Evolutionary conservation across 2,797 vertebrate species (phyloP), one percentile per base, ranked within the genome.

Genomic region (Eulemur coronatus): DNA sequence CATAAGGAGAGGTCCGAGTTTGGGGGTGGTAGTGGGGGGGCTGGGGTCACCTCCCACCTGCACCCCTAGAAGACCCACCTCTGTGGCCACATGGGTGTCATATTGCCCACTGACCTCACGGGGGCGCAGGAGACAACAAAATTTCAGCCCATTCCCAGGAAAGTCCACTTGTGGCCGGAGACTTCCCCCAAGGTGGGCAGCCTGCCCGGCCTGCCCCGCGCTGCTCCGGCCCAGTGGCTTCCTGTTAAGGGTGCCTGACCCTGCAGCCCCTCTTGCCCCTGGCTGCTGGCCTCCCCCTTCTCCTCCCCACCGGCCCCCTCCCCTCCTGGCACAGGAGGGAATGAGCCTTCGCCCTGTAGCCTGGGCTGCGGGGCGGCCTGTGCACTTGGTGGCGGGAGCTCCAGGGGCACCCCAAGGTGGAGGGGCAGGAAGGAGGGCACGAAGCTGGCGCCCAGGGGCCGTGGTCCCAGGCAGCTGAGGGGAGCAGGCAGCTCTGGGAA

Each of bases 81-180:
- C 14, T 1, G 52, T 86, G 82, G 59, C 69, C 73, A 89, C 35
- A 55, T 76, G 73, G 65, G n/a, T 97, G 97, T 96, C 96, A 89
- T 98, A 91, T 55, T 26, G 33, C 0, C 69, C 84, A 9, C 87
- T 95, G 93, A 96, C 97, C 97, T 97, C 97, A 96, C 82, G 97
- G 97, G 97, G 97, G 97, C 97, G 97, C 97, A 97, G 76, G 97
- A 98, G 97, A 97, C 97, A 98, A 97, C 80, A 90, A 89, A 57
- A 98, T 97, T 80, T 84, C 48, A 1, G 57, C 30, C 17, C 5
- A 2, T 43, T 79, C 0, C 17, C 2, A 46, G 46, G 41, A 33
- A 35, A 43, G 84, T 61, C 57, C 48, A 20, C 24, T 35, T 24
- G 55, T 28, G 33, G 50, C 65, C 3, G 14, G 81, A 84, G 13